These are phyloP conservation scores for Theonella swinhoei DNA, from an alignment of 37 sponge, comb jelly and placozoan genomes.

Conservation along the genomic window DNA sequence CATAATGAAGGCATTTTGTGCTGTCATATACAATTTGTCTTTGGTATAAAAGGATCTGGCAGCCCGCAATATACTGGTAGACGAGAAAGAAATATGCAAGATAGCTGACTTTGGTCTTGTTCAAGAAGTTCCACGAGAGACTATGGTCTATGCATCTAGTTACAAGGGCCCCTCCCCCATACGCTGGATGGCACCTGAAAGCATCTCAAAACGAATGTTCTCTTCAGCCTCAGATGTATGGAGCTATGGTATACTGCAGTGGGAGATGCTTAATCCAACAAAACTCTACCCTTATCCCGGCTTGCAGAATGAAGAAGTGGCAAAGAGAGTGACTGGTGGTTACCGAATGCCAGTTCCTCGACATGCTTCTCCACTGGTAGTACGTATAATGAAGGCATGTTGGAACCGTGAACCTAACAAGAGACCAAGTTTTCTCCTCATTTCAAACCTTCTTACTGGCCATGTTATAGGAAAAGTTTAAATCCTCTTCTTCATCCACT, in stretches of 20 bases:
- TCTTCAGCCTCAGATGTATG: slow-evolving; percentile 46
- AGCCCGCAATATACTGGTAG: slow-evolving; percentile 36
- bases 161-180: background rate
- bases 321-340: background rate
- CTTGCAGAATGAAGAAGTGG: background rate
- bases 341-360: background rate
- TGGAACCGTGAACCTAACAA: slow-evolving; percentile 5
- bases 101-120: slow-evolving; percentile 67
- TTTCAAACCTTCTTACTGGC: slow-evolving; percentile 13
- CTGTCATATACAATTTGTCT: background rate
- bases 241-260: slow-evolving; percentile 22
- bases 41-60: slow-evolving; percentile 31
- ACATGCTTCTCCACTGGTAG: background rate
- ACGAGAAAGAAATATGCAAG: slow-evolving; percentile 58
- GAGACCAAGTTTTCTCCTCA: slow-evolving; percentile 41
- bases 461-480: background rate
- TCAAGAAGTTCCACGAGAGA: slow-evolving; percentile 6
- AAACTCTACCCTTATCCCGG: slow-evolving; percentile 5
- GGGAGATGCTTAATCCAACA: slow-evolving; percentile 51
- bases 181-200: slow-evolving; percentile 56
- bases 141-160: background rate
- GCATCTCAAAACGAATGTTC: slow-evolving; percentile 12
- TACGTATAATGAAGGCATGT: slow-evolving; percentile 30
- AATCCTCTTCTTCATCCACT: too few species aligned
- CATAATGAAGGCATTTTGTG: too few species aligned